Conservation (phyloP, 2,797 vertebrate genomes). For the Alcedo quadribrachys region DNA sequence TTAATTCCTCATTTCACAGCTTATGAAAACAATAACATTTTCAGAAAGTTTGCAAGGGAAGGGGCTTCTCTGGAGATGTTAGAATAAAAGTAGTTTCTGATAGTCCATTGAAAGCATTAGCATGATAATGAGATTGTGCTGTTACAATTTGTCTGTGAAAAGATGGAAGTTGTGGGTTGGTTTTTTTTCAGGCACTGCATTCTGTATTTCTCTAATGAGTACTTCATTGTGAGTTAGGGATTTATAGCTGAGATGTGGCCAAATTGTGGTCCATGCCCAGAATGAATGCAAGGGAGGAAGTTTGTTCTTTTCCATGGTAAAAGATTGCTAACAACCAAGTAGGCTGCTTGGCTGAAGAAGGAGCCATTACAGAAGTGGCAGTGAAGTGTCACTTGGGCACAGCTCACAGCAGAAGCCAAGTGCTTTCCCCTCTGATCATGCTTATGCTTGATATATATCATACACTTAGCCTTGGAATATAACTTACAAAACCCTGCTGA, state of each 20-base stretch:
- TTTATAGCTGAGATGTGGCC: not conserved
- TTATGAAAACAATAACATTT: not conserved
- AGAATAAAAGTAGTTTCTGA: not conserved
- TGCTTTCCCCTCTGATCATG: not conserved
- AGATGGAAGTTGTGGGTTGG: not conserved
- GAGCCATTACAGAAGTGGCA: not conserved
- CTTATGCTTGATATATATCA: not conserved
- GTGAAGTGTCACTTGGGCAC: not conserved
- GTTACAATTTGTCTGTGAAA: not conserved
- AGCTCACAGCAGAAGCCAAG: not conserved
- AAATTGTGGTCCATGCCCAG: not conserved
- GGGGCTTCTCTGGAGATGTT: not conserved
- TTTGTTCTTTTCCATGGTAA: not conserved
- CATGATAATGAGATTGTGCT: not conserved
- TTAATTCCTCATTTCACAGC: not conserved
- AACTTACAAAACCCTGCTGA: not conserved
- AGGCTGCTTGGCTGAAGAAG: not conserved
- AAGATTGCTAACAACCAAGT: not conserved
- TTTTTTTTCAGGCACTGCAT: not conserved
- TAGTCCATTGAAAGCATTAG: not conserved
- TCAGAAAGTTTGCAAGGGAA: not conserved
- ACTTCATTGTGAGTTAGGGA: not conserved
- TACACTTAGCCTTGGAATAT: not conserved
- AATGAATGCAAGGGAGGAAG: not conserved
- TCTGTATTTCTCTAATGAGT: constrained; percentile 25